Conservation (phyloP, 2,113 vertebrate genomes). For the Neogale vison region DNA sequence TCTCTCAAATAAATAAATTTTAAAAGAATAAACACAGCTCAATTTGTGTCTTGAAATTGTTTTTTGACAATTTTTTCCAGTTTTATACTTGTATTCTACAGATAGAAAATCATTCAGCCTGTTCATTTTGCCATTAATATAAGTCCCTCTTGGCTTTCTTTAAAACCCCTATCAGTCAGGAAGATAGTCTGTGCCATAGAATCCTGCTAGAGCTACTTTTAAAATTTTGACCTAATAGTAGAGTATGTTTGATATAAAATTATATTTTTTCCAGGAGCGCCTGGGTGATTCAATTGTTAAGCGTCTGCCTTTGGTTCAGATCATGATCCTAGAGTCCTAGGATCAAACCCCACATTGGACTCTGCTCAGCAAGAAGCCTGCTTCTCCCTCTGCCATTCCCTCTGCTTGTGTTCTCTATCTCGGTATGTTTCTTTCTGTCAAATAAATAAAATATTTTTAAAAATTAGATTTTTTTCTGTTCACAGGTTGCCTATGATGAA, state of each 20-base stretch:
- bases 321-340: too few species aligned
- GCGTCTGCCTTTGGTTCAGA: too few species aligned
- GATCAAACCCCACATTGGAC: too few species aligned
- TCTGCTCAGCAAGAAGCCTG: too few species aligned
- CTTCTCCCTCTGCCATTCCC: too few species aligned
- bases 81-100: neutral
- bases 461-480: slow-evolving; percentile 44
- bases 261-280: neutral
- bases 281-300: too few species aligned
- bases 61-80: neutral
- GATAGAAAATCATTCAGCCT: neutral
- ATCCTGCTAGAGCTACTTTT: neutral
- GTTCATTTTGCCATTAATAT: neutral
- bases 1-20: neutral
- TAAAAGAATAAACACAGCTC: neutral
- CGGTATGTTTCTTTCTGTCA: too few species aligned
- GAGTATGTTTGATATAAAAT: slow-evolving; percentile 8
- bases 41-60: neutral
- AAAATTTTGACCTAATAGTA: neutral
- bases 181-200: neutral
- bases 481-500: slow-evolving; percentile 95
- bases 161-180: neutral
- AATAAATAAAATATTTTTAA: too few species aligned
- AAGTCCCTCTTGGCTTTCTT: neutral
- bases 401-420: too few species aligned